Percentiles rank a stretch among this genome's conserved stretches.
Conservation (phyloP, 2,113 vertebrate genomes). For the Gnathonemus longibarbis region DNA sequence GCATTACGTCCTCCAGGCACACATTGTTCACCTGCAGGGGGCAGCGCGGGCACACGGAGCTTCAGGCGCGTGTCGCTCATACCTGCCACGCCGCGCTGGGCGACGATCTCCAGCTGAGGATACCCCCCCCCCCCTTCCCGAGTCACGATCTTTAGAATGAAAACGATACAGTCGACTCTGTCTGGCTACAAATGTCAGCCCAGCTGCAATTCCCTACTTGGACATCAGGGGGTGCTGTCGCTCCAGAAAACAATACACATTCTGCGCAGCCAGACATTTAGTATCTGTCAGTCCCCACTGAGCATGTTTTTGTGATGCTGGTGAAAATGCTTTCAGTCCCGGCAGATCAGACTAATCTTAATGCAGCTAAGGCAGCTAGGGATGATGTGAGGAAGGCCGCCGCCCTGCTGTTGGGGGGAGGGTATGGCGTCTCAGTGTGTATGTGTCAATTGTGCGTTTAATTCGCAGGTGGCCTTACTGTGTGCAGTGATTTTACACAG, state of each 20-base stretch:
- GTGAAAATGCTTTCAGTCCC: background rate
- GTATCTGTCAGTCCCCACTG: background rate
- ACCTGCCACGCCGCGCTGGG: background rate
- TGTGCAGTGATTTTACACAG: background rate
- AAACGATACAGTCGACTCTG: background rate
- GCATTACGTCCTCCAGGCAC: slow-evolving; percentile 79
- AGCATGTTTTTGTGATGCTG: background rate
- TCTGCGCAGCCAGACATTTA: background rate
- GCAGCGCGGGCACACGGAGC: background rate
- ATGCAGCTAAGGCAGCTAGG: background rate
- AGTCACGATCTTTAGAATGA: background rate
- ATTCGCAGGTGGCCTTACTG: background rate
- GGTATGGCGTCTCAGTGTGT: background rate
- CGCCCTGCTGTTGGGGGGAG: background rate
- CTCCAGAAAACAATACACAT: background rate
- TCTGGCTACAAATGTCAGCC: background rate
- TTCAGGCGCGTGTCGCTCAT: background rate
- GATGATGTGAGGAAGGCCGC: background rate
- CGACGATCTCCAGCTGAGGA: background rate
- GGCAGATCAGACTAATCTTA: background rate
- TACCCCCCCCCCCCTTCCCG: too few species aligned
- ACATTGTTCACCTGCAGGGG: slow-evolving; percentile 75
- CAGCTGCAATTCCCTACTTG: background rate
- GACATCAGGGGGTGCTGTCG: background rate
- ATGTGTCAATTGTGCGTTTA: background rate